phyloP scores from a whole-genome alignment of 2,888 invertebrate species.

The Dendrolimus pini region DNA sequence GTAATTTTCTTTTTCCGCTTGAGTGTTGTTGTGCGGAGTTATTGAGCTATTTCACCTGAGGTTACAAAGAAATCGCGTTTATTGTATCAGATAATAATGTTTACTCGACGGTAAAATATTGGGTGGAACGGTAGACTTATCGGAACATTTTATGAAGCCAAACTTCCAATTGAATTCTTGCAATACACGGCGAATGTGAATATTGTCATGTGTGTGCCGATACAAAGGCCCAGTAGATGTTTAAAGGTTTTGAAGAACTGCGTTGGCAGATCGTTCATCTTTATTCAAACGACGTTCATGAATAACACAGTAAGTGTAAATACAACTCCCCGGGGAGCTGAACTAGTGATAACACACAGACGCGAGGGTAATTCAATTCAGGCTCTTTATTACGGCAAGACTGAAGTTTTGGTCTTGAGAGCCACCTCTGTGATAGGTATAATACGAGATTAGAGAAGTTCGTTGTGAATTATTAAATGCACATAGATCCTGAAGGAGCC shows the following conservation, averaged over 20 bases:
- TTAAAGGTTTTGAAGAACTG: constrained; percentile 36
- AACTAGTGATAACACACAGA: constrained; percentile 53
- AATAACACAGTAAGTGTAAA: constrained; percentile 63
- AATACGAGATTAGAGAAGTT: constrained; percentile 47
- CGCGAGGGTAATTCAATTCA: constrained; percentile 46
- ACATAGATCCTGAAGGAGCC: constrained; percentile 23
- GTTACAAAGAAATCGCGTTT: constrained; percentile 32
- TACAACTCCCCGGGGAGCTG: constrained; percentile 45
- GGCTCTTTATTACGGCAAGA: constrained; percentile 53
- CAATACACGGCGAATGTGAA: neutral
- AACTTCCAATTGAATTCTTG: neutral
- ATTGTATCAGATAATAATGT: constrained; percentile 38
- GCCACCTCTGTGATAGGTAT: constrained; percentile 36
- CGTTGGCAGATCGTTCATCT: constrained; percentile 48
- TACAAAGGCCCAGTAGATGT: constrained; percentile 17
- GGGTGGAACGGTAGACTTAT: constrained; percentile 16
- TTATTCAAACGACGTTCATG: constrained; percentile 65
- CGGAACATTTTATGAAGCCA: constrained; percentile 3
- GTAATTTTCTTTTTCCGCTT: constrained; percentile 40
- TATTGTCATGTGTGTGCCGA: constrained; percentile 8
- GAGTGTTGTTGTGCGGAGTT: constrained; percentile 35
- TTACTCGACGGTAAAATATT: constrained; percentile 23
- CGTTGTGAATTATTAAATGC: constrained; percentile 38
- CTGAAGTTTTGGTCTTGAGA: constrained; percentile 42
- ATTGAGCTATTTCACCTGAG: constrained; percentile 36